Evolutionary conservation across 2,888 invertebrate genomes (phyloP), one percentile per base, ranked within the genome.

Genomic region (Cinara cedri): DNA sequence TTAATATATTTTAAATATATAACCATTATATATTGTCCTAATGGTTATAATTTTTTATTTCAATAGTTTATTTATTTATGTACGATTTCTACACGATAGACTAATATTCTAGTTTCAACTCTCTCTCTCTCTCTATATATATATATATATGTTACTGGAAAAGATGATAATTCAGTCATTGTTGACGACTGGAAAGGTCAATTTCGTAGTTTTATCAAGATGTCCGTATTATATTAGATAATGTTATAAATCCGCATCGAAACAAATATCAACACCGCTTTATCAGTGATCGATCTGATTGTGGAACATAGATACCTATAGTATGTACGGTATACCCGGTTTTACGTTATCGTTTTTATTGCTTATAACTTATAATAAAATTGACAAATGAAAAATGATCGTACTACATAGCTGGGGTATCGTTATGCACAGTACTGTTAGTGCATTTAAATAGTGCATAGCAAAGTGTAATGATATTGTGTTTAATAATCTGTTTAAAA

Each of bases 151-250:
- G 3, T 51, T 51, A 51, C n/a, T n/a, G n/a, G n/a, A 16, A 51
- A 51, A 16, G 51, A 51, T 51, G 51, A 55, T 55, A 55, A 55
- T 55, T 55, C 19, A 55, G 55, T 55, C 19, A 55, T 55, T 55
- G 21, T 55, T 19, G 11, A 21, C 19, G n/a, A 19, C 55, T 55
- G 21, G 55, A 55, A 55, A 19, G 55, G 19, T n/a, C 19, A 55
- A 55, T 55, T 19, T 55, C 55, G 19, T 55, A 55, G 21, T 55
- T 55, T 55, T 21, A 55, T 19, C 10, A 55, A 55, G 9, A 55
- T 19, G 8, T 55, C 55, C 21, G 10, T 55, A 55, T 55, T 55
- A 55, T 55, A 19, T 21, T 21, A 55, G 55, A 19, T 19, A 55
- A 55, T 21, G 21, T 55, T 55, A 11, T 55, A 55, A 55, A 55